These are phyloP conservation scores for Chiroxiphia lanceolata DNA, from an alignment of 2,797 vertebrate genomes.

Conservation along the genomic window DNA sequence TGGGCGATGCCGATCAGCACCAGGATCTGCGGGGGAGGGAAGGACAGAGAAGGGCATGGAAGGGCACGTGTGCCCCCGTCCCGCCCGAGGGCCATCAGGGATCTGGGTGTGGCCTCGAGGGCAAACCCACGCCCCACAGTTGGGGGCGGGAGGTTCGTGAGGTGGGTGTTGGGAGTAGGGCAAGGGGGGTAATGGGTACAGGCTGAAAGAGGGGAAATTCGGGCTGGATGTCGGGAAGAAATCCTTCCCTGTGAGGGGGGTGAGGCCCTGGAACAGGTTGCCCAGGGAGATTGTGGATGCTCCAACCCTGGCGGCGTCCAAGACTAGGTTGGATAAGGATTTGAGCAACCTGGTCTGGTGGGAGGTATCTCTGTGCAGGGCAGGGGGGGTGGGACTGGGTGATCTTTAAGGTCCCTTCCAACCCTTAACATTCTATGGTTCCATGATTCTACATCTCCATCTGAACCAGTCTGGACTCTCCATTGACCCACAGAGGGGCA, in stretches of 20 bases:
- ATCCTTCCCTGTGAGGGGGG: background rate
- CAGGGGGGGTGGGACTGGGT: background rate
- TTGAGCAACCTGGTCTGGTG: background rate
- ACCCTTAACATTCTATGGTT: background rate
- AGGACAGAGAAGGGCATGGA: background rate
- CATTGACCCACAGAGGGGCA: rapidly evolving
- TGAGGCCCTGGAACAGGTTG: background rate
- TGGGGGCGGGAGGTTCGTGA: rapidly evolving
- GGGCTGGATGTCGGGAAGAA: background rate
- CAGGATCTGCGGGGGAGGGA: conserved; percentile 75
- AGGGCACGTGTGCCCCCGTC: background rate
- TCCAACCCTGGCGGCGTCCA: background rate
- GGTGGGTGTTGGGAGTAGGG: background rate
- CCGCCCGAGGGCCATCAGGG: background rate
- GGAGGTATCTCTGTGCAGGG: background rate
- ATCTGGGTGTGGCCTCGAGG: background rate
- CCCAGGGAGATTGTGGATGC: rapidly evolving
- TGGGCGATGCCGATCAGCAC: conserved; percentile 89
- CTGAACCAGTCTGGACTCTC: background rate
- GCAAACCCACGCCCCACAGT: rapidly evolving
- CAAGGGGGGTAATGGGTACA: too few relatives aligned
- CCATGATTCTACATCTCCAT: background rate
- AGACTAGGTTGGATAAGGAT: background rate
- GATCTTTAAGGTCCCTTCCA: background rate
- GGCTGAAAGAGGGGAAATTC: background rate